A percentile compares a stretch with the other conserved stretches of the same genome.
Evolutionary conservation across 2,113 vertebrate species (phyloP).

Genomic region (Pygoscelis adeliae): DNA sequence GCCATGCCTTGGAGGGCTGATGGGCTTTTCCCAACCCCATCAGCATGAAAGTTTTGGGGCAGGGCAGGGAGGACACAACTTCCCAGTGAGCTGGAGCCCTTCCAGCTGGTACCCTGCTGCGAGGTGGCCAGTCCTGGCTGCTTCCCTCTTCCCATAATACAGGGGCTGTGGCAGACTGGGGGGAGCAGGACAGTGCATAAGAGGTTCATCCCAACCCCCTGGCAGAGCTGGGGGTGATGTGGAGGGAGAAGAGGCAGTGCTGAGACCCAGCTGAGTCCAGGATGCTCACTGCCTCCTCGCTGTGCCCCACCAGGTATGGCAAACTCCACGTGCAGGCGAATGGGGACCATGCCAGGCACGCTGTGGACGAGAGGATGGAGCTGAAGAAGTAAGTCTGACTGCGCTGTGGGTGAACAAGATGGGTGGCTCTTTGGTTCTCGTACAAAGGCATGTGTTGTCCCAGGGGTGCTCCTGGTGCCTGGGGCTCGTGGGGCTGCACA

Average conservation of each 20-base stretch:
- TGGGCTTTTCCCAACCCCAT: not conserved
- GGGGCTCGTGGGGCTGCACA: rapidly evolving
- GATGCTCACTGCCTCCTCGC: not conserved
- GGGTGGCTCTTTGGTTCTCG: not conserved
- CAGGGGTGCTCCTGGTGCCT: not conserved
- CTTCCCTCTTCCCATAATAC: rapidly evolving
- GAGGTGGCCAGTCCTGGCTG: not conserved
- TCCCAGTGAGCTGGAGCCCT: not conserved
- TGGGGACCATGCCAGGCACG: constrained; percentile 78
- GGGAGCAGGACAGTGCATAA: rapidly evolving
- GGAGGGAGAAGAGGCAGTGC: not conserved
- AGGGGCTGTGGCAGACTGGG: not conserved
- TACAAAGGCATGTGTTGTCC: not conserved
- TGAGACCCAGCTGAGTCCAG: not conserved
- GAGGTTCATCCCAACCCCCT: not conserved
- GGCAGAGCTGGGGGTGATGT: not conserved
- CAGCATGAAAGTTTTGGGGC: not conserved
- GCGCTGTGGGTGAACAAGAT: not conserved
- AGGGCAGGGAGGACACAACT: not conserved
- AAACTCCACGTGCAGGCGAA: constrained; percentile 83
- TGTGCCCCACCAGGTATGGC: constrained; percentile 82
- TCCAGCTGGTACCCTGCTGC: not conserved
- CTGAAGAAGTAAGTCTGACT: constrained; percentile 87
- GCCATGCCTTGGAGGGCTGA: not conserved
- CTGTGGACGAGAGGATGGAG: constrained; percentile 87